Conservation (phyloP, 2,797 vertebrate genomes). For the Pantherophis alleghaniensis region DNA sequence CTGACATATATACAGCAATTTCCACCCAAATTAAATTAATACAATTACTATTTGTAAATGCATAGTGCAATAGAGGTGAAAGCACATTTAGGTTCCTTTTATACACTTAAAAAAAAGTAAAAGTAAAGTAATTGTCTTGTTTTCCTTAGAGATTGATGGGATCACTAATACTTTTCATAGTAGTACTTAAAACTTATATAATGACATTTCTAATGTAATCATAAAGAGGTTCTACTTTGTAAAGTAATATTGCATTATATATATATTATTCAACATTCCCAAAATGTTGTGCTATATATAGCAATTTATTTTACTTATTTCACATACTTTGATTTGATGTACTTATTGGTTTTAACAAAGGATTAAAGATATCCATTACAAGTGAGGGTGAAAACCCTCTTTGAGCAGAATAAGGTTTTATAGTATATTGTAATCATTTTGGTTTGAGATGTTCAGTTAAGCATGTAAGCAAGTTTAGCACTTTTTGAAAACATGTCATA, state of each 20-base stretch:
- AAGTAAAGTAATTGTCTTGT: not conserved
- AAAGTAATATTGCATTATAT: not conserved
- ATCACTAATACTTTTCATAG: not conserved
- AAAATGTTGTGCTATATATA: conserved; percentile 31
- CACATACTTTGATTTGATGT: not conserved
- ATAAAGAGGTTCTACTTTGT: conserved; percentile 35
- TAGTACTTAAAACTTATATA: conserved; percentile 31
- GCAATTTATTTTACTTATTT: conserved; percentile 10
- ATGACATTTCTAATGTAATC: not conserved
- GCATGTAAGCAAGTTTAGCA: not conserved
- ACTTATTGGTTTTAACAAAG: not conserved
- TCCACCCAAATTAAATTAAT: not conserved
- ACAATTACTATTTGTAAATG: not conserved
- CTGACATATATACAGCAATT: not conserved
- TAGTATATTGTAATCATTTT: not conserved
- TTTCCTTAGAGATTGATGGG: not conserved
- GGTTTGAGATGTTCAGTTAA: not conserved
- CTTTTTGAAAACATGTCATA: not conserved
- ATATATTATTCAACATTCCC: conserved; percentile 15
- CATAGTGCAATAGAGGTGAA: not conserved
- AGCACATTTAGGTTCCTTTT: not conserved
- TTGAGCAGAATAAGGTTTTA: not conserved
- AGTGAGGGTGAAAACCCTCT: not conserved
- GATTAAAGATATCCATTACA: conserved; percentile 10
- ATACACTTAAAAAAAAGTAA: not conserved